These are phyloP conservation scores for Merluccius polli DNA, from an alignment of 2,797 vertebrate genomes.

Conservation along the genomic window DNA sequence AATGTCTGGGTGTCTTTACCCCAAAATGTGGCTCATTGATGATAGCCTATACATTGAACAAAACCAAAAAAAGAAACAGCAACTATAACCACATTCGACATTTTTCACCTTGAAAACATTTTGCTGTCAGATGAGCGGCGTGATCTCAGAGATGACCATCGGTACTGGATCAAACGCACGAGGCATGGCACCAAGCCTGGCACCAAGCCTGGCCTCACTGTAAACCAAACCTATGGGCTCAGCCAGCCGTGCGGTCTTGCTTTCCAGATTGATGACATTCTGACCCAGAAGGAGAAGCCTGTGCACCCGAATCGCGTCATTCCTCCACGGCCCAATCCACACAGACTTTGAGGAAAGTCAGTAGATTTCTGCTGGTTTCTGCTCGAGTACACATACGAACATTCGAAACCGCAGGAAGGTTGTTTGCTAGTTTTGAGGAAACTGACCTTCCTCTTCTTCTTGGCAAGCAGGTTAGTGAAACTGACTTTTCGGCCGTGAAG, in stretches of 20 bases:
- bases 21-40: too few species aligned
- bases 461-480: conserved; percentile 1
- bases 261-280: conserved; percentile 57
- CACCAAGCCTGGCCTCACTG: conserved; percentile 36
- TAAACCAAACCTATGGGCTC: conserved; percentile 59
- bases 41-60: too few species aligned
- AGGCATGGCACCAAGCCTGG: conserved; percentile 33
- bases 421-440: background rate
- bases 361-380: conserved; percentile 8
- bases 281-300: conserved; percentile 36
- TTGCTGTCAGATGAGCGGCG: background rate
- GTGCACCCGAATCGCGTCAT: conserved; percentile 19
- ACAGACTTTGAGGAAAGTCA: background rate
- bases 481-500: background rate
- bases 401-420: conserved; percentile 1
- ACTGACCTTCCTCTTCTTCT: background rate
- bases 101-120: background rate
- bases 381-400: background rate
- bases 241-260: conserved; percentile 44
- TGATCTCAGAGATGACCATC: background rate
- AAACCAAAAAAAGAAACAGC: background rate
- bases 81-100: too few species aligned
- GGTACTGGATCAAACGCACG: background rate
- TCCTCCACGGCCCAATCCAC: conserved; percentile 23
- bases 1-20: background rate